Conservation (phyloP, 2,113 vertebrate species). For the Climacteris rufus region DNA sequence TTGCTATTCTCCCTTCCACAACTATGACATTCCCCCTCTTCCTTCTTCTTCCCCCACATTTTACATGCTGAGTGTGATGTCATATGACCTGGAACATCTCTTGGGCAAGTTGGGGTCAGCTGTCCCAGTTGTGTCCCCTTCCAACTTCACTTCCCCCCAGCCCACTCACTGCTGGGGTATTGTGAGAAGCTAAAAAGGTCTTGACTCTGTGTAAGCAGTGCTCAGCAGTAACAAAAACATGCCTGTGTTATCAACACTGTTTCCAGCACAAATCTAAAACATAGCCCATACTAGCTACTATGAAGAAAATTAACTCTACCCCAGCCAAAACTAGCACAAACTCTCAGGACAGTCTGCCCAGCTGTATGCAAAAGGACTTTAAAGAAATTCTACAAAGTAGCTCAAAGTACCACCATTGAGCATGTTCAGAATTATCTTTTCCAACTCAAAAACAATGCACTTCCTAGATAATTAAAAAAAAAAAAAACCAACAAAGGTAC, state of each 20-base stretch:
- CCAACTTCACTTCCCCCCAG: background rate
- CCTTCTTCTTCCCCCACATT: background rate
- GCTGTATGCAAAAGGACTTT: background rate
- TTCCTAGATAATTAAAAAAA: background rate
- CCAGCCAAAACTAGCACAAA: background rate
- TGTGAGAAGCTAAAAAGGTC: background rate
- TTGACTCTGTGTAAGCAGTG: background rate
- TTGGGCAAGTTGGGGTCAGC: background rate
- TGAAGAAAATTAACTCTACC: background rate
- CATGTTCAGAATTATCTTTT: background rate
- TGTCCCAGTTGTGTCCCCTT: background rate
- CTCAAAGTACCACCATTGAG: background rate
- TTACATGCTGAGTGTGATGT: background rate
- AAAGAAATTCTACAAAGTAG: background rate
- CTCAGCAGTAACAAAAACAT: background rate
- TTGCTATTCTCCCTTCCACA: background rate
- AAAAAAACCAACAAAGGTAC: background rate
- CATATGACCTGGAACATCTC: background rate
- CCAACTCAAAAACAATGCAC: background rate
- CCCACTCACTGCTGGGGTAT: fast-evolving
- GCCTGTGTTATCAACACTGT: background rate
- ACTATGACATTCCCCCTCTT: background rate
- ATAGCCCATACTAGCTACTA: background rate
- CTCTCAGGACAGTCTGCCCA: background rate
- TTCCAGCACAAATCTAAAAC: background rate